These are phyloP conservation scores for Halictus ligatus DNA, from an alignment of 2,888 invertebrate species.

Conservation along the genomic window DNA sequence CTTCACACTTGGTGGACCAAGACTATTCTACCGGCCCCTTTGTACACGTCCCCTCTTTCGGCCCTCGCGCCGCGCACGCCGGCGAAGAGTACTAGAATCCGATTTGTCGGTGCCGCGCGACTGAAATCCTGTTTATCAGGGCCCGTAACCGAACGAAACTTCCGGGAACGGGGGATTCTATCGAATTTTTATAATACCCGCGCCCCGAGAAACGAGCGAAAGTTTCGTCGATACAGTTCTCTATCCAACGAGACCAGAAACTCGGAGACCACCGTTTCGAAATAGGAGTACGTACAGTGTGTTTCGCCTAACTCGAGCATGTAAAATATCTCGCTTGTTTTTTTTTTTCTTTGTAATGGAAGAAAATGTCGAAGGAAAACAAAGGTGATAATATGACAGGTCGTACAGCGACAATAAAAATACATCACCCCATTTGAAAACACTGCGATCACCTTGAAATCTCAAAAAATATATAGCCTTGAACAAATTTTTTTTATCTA, in stretches of 20 bases:
- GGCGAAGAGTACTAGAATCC: constrained; percentile 33
- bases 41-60: constrained; percentile 54
- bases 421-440: no score
- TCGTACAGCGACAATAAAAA: no score
- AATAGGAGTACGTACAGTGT: neutral
- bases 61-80: constrained; percentile 35
- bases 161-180: neutral
- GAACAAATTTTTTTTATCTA: no score
- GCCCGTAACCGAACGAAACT: constrained; percentile 6
- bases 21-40: constrained; percentile 37
- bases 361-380: no score
- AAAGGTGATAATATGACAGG: no score
- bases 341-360: no score
- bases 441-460: no score
- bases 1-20: constrained; percentile 60
- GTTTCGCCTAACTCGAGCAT: no score
- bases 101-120: constrained; percentile 42
- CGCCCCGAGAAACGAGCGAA: neutral
- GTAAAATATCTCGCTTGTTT: no score
- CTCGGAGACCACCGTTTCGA: neutral
- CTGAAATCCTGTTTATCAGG: constrained; percentile 44
- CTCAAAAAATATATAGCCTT: no score
- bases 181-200: constrained; percentile 22
- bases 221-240: neutral
- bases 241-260: neutral